phyloP scores from a whole-genome alignment of 2,797 vertebrate species.

The Cyprinella venusta region DNA sequence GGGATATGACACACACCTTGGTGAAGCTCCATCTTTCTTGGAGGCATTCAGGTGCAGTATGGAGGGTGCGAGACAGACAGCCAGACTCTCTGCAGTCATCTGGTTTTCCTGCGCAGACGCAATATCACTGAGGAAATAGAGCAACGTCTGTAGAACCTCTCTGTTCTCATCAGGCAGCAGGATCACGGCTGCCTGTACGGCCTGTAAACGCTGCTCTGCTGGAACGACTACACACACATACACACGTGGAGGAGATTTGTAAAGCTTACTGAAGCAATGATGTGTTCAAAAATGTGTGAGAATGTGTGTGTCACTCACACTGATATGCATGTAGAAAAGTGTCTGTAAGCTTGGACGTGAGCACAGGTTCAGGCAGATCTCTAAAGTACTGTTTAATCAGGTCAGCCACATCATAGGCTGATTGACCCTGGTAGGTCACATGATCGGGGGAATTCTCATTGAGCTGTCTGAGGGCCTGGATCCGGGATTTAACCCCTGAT shows the following conservation, averaged over 20 bases:
- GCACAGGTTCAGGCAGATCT: slow-evolving; percentile 85
- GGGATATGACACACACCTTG: slow-evolving; percentile 71
- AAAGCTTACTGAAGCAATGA: slow-evolving; percentile 11
- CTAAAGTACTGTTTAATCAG: slow-evolving; percentile 88
- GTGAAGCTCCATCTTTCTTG: slow-evolving; percentile 83
- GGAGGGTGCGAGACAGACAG: slow-evolving; percentile 86
- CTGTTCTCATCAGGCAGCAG: slow-evolving; percentile 86
- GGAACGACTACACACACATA: slow-evolving; percentile 74
- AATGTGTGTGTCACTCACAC: slow-evolving; percentile 70
- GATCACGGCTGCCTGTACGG: slow-evolving; percentile 79
- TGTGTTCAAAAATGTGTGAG: background rate
- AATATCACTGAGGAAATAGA: slow-evolving; percentile 88
- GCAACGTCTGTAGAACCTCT: slow-evolving; percentile 86
- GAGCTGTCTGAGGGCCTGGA: slow-evolving; percentile 82
- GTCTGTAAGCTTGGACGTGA: slow-evolving; percentile 85
- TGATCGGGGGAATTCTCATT: slow-evolving; percentile 82
- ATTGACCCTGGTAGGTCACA: slow-evolving; percentile 84
- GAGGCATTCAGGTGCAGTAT: slow-evolving; percentile 86
- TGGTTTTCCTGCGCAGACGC: slow-evolving; percentile 85
- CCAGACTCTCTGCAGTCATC: slow-evolving; percentile 86
- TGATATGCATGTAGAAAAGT: slow-evolving; percentile 89
- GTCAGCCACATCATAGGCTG: slow-evolving; percentile 85
- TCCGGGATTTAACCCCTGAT: slow-evolving; percentile 86
- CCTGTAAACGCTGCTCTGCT: slow-evolving; percentile 82
- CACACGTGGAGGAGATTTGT: background rate